These are phyloP conservation scores for Rhinopomastus cyanomelas DNA, from an alignment of 2,113 vertebrate genomes.

Conservation along the genomic window DNA sequence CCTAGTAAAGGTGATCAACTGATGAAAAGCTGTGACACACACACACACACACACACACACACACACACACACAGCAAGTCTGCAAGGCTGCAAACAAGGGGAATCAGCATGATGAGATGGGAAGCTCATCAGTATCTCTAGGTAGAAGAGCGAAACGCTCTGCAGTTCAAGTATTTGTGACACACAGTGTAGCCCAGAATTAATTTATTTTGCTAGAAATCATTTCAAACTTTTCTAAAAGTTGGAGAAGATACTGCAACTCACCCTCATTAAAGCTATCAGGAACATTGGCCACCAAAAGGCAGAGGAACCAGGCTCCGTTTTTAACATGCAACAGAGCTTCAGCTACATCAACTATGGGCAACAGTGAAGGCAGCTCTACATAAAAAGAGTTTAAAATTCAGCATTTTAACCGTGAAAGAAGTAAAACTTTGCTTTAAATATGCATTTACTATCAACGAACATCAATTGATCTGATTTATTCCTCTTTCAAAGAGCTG, in stretches of 20 bases:
- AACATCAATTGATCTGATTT: rapidly evolving
- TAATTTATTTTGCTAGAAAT: background rate
- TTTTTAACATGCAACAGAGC: slow-evolving; percentile 93
- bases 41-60: rapidly evolving
- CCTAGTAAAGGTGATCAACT: rapidly evolving
- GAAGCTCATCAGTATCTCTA: background rate
- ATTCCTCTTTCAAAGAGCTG: background rate
- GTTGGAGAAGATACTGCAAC: background rate
- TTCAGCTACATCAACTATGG: slow-evolving; percentile 93
- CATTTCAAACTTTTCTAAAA: background rate
- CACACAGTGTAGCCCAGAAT: background rate
- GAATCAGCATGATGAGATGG: rapidly evolving
- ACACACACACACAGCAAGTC: rapidly evolving
- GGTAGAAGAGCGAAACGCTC: background rate
- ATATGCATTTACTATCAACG: background rate
- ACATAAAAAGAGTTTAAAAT: background rate
- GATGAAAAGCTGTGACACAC: background rate
- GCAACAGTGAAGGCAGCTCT: slow-evolving; percentile 94
- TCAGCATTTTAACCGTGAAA: background rate
- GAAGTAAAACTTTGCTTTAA: background rate
- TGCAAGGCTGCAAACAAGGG: background rate
- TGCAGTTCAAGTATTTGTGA: rapidly evolving
- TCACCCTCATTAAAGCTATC: slow-evolving; percentile 98
- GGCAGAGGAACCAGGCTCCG: slow-evolving; percentile 96
- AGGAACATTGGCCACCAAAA: slow-evolving; percentile 95